Percentiles rank a stretch among this genome's conserved stretches.
Evolutionary conservation across 2,888 invertebrate species (phyloP).

Genomic region (Herminia tarsipennalis): DNA sequence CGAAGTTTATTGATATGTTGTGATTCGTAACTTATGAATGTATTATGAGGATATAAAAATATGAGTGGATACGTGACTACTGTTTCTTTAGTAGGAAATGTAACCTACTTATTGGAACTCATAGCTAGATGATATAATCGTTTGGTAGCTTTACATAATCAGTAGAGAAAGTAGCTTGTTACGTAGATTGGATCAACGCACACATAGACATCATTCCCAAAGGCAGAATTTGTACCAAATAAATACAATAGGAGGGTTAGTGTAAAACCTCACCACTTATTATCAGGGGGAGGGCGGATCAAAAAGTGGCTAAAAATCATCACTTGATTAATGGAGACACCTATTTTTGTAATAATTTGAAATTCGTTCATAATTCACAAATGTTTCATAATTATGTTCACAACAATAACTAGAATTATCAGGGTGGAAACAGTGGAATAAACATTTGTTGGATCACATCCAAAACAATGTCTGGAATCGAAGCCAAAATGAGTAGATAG

Average conservation of each 20-base stretch:
- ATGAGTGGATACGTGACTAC: not conserved
- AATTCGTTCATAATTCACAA: too few species aligned
- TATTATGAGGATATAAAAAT: conserved; percentile 5
- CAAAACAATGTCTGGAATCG: conserved; percentile 58
- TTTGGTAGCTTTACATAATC: too few species aligned
- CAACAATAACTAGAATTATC: conserved; percentile 52
- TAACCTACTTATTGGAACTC: not conserved
- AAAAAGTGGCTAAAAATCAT: too few species aligned
- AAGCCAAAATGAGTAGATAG: conserved; percentile 57
- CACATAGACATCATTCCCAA: too few species aligned
- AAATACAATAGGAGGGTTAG: too few species aligned
- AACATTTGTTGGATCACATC: conserved; percentile 61
- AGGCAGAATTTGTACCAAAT: too few species aligned
- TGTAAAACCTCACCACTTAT: too few species aligned
- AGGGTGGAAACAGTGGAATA: conserved; percentile 51
- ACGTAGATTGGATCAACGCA: too few species aligned
- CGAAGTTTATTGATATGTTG: conserved; percentile 25
- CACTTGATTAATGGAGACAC: too few species aligned
- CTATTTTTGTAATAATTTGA: not conserved
- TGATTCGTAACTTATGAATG: conserved; percentile 8
- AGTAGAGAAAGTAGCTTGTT: too few species aligned
- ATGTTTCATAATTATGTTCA: conserved; percentile 38
- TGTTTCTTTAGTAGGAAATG: not conserved
- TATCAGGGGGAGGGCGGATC: too few species aligned
- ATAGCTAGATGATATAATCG: too few species aligned